phyloP scores from a whole-genome alignment of 2,113 vertebrate species.

The Brachypodius melanocephalos region DNA sequence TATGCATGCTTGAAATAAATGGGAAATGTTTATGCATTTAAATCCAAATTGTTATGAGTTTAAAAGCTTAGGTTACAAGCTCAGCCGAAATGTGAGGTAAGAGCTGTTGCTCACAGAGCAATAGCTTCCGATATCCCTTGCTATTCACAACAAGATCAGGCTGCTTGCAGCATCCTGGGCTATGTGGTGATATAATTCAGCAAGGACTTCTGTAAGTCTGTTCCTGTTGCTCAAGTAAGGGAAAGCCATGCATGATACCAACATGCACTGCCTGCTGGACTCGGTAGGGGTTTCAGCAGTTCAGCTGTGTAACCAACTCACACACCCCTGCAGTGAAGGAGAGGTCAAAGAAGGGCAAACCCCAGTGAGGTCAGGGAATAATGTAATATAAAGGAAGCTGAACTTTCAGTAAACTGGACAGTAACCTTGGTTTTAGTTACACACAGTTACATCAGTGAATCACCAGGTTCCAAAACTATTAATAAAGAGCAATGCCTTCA shows the following conservation, averaged over 20 bases:
- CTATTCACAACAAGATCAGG: neutral
- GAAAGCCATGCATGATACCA: neutral
- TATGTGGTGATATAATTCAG: neutral
- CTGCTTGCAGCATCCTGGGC: neutral
- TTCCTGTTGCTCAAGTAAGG: neutral
- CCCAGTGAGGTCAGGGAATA: neutral
- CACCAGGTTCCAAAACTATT: neutral
- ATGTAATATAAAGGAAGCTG: neutral
- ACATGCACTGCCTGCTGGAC: neutral
- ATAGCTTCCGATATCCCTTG: neutral
- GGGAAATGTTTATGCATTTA: neutral
- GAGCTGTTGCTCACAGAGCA: neutral
- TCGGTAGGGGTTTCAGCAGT: neutral
- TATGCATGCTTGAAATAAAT: neutral
- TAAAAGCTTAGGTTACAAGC: neutral
- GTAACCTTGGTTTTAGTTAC: neutral
- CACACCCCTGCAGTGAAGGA: neutral
- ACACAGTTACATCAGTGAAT: neutral
- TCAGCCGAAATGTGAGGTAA: neutral
- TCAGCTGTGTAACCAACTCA: neutral
- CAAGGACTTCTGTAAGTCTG: neutral
- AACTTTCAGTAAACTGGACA: neutral
- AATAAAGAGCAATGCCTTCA: neutral
- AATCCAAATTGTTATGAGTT: neutral
- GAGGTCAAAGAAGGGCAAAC: neutral